Percentiles rank a stretch among this genome's conserved stretches.
These are phyloP conservation scores for Neria commutata DNA, from an alignment of 2,888 invertebrate species.

Conservation along the genomic window DNA sequence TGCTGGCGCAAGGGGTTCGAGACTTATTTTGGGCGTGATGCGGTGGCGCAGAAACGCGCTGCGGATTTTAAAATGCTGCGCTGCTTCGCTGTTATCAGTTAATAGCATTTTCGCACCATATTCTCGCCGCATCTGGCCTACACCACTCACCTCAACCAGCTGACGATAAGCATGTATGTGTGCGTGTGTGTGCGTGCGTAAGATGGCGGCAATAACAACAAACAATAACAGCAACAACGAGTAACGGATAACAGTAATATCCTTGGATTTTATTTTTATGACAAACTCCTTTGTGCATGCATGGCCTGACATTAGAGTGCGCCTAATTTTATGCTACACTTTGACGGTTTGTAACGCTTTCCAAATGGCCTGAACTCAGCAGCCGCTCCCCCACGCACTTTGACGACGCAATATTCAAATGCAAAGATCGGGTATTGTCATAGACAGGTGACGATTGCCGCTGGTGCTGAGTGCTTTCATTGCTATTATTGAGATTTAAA, in stretches of 20 bases:
- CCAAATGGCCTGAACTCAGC: not conserved
- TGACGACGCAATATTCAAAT: not conserved
- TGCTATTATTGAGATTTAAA: slow-evolving; percentile 45
- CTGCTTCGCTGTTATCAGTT: not conserved
- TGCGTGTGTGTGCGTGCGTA: not conserved
- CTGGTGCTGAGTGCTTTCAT: slow-evolving; percentile 30
- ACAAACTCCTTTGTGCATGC: slow-evolving; percentile 21
- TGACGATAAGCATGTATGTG: not conserved
- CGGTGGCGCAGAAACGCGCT: too few relatives aligned
- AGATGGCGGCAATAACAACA: not conserved
- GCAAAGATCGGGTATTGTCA: not conserved
- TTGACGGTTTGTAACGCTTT: slow-evolving; percentile 15
- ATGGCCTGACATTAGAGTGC: not conserved
- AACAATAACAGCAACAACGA: not conserved
- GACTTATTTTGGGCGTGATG: too few relatives aligned
- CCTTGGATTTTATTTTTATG: slow-evolving; percentile 18
- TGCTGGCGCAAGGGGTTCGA: too few relatives aligned
- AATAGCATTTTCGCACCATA: slow-evolving; percentile 1
- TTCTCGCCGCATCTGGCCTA: not conserved
- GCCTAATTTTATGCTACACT: slow-evolving; percentile 11
- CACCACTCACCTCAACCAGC: not conserved
- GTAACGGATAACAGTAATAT: slow-evolving; percentile 12
- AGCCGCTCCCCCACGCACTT: not conserved
- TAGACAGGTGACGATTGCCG: slow-evolving; percentile 46
- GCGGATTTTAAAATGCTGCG: not conserved